Base-by-base conservation (phyloP, 2,888 invertebrate genomes). In the Epicampocera succincta region DNA sequence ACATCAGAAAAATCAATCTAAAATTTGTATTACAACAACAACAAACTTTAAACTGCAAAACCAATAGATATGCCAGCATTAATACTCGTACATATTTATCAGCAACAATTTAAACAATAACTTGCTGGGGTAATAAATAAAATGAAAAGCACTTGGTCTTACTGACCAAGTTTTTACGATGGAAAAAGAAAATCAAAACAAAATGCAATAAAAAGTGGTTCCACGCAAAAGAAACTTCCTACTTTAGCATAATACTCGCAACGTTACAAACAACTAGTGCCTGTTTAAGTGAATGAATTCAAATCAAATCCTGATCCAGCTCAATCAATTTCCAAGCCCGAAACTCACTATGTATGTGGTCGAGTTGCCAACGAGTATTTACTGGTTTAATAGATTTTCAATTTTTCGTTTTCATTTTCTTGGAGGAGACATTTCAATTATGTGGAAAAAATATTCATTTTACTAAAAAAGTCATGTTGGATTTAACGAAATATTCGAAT, bases 101-200 rank as follows among this genome's bases (percentile, higher is more conserved):
- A 58, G 54, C 42, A 63, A 71, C 17, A 71, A 71, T 44, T 44
- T 72, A 44, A 58, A 56, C 42, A 63, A 71, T 15, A 71, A 69
- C 48, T 66, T 72, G 78, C 44, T 69, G 61, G 21, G 46, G 40
- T 46, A 76, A 69, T n/a, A 56, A 65, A 60, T 44, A 11, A 61
- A 61, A 60, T 54, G 42, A 66, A 72, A 73, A 25, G 40, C 74
- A 66, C 63, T 75, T 78, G 60, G 78, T 54, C 74, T 78, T 72
- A 82, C 82, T 82, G 68, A 82, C 82, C 82, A 78, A 82, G 61
- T 76, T 76, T 76, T 66, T 21, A 15, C 13, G 21, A 40, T 19
- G 8, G 58, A 38, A 50, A 33, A 17, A 50, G 29, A 63, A 19
- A 33, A 40, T 19, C 17, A 42, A 25, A 25, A 15, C n/a, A 33